Evolutionary conservation across 37 sponge, comb jelly and placozoan species (phyloP), one percentile per base, ranked within the genome.

Genomic region (Ephydatia muelleri): DNA sequence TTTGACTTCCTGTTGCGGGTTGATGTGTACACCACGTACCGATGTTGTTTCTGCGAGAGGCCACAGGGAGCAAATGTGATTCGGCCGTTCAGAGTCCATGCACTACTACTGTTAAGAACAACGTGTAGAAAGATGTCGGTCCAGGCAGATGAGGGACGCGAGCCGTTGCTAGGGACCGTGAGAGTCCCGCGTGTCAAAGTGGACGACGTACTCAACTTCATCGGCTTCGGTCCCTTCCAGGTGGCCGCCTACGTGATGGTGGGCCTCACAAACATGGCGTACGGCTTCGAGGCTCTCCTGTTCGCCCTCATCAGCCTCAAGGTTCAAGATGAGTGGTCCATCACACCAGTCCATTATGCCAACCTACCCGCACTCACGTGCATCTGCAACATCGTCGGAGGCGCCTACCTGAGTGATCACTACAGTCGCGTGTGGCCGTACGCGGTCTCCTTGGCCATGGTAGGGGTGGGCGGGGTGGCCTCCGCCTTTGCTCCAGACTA

Each of bases 361-460:
- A 30, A 85, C 49, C 32, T 84, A 0, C 85, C 90, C 2, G 69
- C 85, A 1, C 28, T 27, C 21, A 85, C 81, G 4, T 67, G 65
- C n/a, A 2, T 80, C 2, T 19, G 39, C 8, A 90, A 90, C 68
- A 40, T 90, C 31, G 31, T 85, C 2, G 90, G 90, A 29, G 85
- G 65, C 0, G 78, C 82, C 65, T 80, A 38, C 26, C 4, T 90
- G 27, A 79, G 71, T 49, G 90, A 90, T 28, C 32, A 28, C 21
- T 75, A 40, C n/a, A 85, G 90, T 12, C 68, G 90, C 40, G 66
- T 78, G 49, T 90, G 90, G 90, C 85, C 90, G 22, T 90, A 73
- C 35, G 70, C 64, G 14, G 26, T 90, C 19, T 67, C 30, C 68
- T 14, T 67, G 3, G 47, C 27, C 11, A 32, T 69, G 11, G 75